A percentile compares a stretch with the other conserved stretches of the same genome.
Evolutionary conservation across 2,113 vertebrate species (phyloP).

Genomic region (Lethenteron camtschaticum): DNA sequence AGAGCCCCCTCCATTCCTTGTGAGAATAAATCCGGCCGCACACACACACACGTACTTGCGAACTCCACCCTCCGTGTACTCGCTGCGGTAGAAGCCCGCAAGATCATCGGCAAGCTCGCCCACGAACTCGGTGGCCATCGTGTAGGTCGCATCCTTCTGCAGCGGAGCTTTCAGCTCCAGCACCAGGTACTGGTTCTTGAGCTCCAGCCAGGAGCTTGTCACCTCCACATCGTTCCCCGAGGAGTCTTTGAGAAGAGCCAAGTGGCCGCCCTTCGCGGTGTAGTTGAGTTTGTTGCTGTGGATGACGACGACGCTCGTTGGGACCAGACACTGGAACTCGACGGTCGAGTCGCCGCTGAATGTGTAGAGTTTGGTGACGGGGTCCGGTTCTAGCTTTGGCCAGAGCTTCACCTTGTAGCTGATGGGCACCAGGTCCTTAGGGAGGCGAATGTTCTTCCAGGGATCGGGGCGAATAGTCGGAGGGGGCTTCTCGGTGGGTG

Average conservation of each 20-base stretch:
- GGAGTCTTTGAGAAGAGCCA: constrained; percentile 6
- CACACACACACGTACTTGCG: no score
- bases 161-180: constrained; percentile 24
- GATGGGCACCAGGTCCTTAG: constrained; percentile 24
- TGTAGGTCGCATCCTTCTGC: constrained; percentile 17
- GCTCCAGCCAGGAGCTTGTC: constrained; percentile 21
- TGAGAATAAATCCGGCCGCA: no score
- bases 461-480: no score
- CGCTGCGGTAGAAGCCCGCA: constrained; percentile 71
- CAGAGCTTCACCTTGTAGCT: constrained; percentile 35
- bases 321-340: constrained; percentile 27
- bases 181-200: constrained; percentile 43
- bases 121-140: constrained; percentile 27
- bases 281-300: constrained; percentile 62
- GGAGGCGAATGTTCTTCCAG: constrained; percentile 24
- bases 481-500: no score
- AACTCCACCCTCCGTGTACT: constrained; percentile 27
- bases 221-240: neutral
- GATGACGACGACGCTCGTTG: constrained; percentile 49
- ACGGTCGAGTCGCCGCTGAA: constrained; percentile 43
- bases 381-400: constrained; percentile 29
- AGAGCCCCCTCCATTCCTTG: no score
- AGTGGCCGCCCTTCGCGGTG: constrained; percentile 10
- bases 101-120: constrained; percentile 66
- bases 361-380: constrained; percentile 23